These are phyloP conservation scores for Drosophila lacicola DNA, from an alignment of 2,888 invertebrate genomes.

Conservation along the genomic window DNA sequence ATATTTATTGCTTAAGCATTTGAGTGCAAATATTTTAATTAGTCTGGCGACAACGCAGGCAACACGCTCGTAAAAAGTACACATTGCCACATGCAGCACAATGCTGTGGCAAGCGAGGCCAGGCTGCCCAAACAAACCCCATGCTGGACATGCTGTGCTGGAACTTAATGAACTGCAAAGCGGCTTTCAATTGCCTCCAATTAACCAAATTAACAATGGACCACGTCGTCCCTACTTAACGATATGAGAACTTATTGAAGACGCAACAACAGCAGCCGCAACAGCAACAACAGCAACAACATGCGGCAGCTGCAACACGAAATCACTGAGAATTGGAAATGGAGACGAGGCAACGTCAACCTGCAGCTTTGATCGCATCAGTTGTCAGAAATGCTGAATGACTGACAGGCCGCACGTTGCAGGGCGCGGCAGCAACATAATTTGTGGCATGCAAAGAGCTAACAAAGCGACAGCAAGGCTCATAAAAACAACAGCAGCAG, in stretches of 20 bases:
- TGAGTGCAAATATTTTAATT: constrained; percentile 82
- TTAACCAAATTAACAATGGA: constrained; percentile 79
- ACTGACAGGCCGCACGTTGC: constrained; percentile 49
- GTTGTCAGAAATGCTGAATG: constrained; percentile 46
- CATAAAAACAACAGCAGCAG: constrained; percentile 39
- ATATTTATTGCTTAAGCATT: constrained; percentile 80
- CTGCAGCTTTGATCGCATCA: constrained; percentile 49
- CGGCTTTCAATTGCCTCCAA: constrained; percentile 79
- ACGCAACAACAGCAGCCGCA: constrained; percentile 4
- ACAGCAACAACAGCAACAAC: constrained; percentile 4
- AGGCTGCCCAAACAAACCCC: background rate
- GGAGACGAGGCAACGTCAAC: constrained; percentile 22
- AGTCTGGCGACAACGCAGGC: constrained; percentile 69
- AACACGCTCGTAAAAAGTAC: constrained; percentile 30
- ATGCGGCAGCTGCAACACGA: constrained; percentile 12
- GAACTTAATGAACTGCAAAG: constrained; percentile 79
- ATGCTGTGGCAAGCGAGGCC: constrained; percentile 14
- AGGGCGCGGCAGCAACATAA: constrained; percentile 56
- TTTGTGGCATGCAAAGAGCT: constrained; percentile 80
- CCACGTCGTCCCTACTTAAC: constrained; percentile 47
- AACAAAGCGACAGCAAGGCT: constrained; percentile 69
- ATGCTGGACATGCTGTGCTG: constrained; percentile 26
- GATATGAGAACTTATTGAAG: constrained; percentile 53
- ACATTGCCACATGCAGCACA: constrained; percentile 23
- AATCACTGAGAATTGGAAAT: constrained; percentile 45